Evolutionary conservation across 2,888 invertebrate species (phyloP).

Genomic region (Drosophila nr. perissopoda): DNA sequence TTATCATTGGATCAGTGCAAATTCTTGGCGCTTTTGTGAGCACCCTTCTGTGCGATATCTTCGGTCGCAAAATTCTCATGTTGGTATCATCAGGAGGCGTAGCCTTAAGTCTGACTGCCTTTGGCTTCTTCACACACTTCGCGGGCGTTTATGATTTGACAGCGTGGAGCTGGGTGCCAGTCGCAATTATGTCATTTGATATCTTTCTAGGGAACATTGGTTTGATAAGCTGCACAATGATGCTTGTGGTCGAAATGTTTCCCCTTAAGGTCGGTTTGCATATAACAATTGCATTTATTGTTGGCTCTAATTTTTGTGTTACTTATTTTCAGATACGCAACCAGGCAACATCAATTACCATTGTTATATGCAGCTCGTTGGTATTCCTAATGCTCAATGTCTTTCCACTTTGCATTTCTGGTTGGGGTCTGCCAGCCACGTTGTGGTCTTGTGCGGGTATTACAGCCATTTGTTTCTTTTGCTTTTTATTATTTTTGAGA

Average conservation of each 20-base stretch:
- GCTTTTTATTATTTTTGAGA: constrained; percentile 64
- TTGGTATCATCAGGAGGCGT: constrained; percentile 76
- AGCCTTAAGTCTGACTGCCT: constrained; percentile 65
- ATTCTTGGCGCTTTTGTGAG: constrained; percentile 78
- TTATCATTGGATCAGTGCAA: constrained; percentile 80
- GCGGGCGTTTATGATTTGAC: constrained; percentile 53
- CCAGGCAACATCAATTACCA: constrained; percentile 67
- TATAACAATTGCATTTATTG: not conserved
- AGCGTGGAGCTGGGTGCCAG: constrained; percentile 77
- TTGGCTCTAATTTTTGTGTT: not conserved
- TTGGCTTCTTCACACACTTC: constrained; percentile 76
- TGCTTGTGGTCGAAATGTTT: constrained; percentile 81
- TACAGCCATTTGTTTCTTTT: constrained; percentile 63
- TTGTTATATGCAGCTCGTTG: constrained; percentile 67
- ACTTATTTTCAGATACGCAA: constrained; percentile 74
- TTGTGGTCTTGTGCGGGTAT: constrained; percentile 74
- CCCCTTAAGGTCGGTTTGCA: constrained; percentile 76
- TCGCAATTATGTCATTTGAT: constrained; percentile 76
- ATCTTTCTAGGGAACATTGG: constrained; percentile 82
- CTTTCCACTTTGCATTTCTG: constrained; percentile 73
- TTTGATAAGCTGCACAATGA: constrained; percentile 78
- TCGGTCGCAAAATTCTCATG: constrained; percentile 79
- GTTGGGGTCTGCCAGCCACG: constrained; percentile 63
- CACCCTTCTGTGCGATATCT: constrained; percentile 78
- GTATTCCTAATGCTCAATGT: constrained; percentile 77